A percentile compares a stretch with the other conserved stretches of the same genome.
Evolutionary conservation across 1,140 invertebrate genomes (phyloP).

Genomic region (Camponotus floridanus): DNA sequence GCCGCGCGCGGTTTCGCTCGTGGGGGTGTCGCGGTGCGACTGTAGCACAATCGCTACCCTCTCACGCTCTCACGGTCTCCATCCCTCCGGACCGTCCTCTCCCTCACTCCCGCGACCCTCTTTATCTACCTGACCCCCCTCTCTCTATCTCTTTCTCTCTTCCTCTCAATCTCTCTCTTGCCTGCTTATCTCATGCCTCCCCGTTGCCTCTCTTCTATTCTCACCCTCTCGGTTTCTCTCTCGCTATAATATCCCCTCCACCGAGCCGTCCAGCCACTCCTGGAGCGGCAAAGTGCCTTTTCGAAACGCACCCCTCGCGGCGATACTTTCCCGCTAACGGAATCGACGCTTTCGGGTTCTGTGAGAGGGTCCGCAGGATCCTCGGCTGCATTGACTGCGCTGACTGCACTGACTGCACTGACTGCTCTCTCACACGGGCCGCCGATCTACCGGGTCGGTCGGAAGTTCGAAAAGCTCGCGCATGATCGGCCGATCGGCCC

Average conservation of each 20-base stretch:
- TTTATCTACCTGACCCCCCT: constrained; percentile 40
- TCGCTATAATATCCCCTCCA: constrained; percentile 65
- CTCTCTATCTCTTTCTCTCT: constrained; percentile 26
- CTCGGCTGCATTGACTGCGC: constrained; percentile 65
- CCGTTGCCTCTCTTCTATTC: constrained; percentile 13
- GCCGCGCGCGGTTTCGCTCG: constrained; percentile 81
- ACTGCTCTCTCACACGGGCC: constrained; percentile 58
- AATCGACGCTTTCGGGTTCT: constrained; percentile 44
- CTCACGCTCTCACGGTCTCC: constrained; percentile 80
- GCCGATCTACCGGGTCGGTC: constrained; percentile 42
- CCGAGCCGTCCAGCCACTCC: constrained; percentile 67
- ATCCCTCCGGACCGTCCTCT: constrained; percentile 68
- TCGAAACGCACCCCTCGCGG: constrained; percentile 71
- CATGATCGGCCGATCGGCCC: constrained; percentile 70
- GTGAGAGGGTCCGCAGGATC: constrained; percentile 42
- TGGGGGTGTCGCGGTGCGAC: constrained; percentile 85
- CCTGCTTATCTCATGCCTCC: constrained; percentile 21
- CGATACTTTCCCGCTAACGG: constrained; percentile 67
- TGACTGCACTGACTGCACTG: constrained; percentile 69
- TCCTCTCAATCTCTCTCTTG: background rate
- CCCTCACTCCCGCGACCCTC: constrained; percentile 37
- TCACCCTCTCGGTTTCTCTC: constrained; percentile 32
- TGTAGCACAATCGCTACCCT: constrained; percentile 84
- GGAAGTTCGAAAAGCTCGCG: constrained; percentile 64
- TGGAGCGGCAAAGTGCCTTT: constrained; percentile 69